Base-by-base conservation (phyloP, 2,797 vertebrate species). In the Chromis chromis region DNA sequence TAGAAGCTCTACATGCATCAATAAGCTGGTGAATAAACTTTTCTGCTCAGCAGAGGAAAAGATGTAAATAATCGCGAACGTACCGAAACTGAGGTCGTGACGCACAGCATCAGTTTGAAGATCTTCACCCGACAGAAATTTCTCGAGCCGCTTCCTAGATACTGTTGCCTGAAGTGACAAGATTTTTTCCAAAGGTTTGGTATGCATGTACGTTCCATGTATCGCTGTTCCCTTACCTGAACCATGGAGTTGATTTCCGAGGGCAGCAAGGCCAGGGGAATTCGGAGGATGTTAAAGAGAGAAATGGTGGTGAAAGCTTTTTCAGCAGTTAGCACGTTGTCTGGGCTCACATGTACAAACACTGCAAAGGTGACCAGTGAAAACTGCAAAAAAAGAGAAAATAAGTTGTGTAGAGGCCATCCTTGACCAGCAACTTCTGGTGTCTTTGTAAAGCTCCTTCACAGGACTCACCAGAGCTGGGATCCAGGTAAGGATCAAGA, bases 301-400 rank as follows among this genome's bases (percentile, higher is more conserved):
- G 98, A 95, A 72, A 98, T 98, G 78, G 98, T 88, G 8, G 98
- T 99, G 77, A 99, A 99, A 19, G 97, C 98, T 85, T 96, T 99
- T 79, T 96, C 90, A 1, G 98, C 95, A 61, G 95, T 95, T 86
- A 99, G 80, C 24, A 98, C 0, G 4, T 99, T 97, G 6, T 89
- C 84, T 11, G 94, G 54, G 78, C 94, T 94, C 74, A 96, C 92
- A 6, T 91, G 82, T 1, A 98, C 95, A 0, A 96, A 99, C 19
- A 98, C 95, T 0, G 95, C 95, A 90, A 99, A 99, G 6, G 94
- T 96, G 36, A 85, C 90, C 86, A 99, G 85, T 48, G 97, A 98
- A 19, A 99, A 96, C 98, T 99, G 79, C 5, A 49, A 2, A 49
- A 49, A 49, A 55, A 61, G 62, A 60, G 66, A 22, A 40, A n/a